Evolutionary conservation across 2,888 invertebrate genomes (phyloP).

Genomic region (Caenorhabditis virilis): DNA sequence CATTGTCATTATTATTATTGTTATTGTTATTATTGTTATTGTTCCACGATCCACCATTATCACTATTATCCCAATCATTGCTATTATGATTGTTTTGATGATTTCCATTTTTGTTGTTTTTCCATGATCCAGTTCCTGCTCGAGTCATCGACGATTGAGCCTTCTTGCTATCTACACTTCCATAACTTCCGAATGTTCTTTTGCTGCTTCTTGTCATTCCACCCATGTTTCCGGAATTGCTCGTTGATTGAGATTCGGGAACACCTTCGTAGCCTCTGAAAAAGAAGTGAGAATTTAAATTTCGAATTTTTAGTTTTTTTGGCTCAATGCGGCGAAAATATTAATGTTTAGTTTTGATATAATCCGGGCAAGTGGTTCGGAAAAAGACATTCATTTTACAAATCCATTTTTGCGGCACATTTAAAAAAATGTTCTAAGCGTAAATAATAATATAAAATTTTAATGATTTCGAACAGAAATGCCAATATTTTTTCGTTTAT

Average conservation of each 20-base stretch:
- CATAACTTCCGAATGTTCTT: constrained; percentile 32
- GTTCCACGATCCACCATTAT: constrained; percentile 21
- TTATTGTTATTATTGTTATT: constrained; percentile 5
- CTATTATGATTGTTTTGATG: neutral
- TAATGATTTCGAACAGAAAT: too few relatives aligned
- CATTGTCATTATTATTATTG: neutral
- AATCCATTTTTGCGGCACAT: neutral
- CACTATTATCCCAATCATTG: neutral
- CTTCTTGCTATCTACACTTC: constrained; percentile 27
- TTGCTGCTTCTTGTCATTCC: constrained; percentile 31
- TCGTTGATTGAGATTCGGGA: constrained; percentile 21
- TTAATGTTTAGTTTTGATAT: neutral
- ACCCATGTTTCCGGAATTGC: constrained; percentile 11
- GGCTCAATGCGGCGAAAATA: neutral
- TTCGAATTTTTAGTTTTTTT: too few relatives aligned
- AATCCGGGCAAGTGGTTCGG: neutral
- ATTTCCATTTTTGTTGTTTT: neutral
- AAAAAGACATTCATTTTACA: neutral
- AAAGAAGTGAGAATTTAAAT: too few relatives aligned
- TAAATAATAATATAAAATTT: too few relatives aligned
- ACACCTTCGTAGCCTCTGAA: constrained; percentile 30
- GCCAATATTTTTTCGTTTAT: too few relatives aligned
- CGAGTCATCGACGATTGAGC: constrained; percentile 20
- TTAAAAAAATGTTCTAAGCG: neutral
- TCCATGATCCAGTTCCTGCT: constrained; percentile 6